Evolutionary conservation across 1,140 invertebrate genomes (phyloP).

Genomic region (Antheraea mylitta): DNA sequence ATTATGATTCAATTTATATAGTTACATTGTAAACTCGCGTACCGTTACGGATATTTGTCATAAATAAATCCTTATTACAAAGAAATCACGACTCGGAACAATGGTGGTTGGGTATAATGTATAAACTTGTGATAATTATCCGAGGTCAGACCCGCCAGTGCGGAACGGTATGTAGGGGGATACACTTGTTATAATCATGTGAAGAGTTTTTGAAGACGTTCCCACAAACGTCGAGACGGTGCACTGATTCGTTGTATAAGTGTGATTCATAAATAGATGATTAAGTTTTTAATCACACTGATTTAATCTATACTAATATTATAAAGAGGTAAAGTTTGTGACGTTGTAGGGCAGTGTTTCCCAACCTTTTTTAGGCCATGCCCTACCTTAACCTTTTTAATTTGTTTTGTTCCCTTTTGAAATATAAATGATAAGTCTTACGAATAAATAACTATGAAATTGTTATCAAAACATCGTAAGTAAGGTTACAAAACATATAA

Average conservation of each 20-base stretch:
- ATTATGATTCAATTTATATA: too few species aligned
- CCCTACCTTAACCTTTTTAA: too few species aligned
- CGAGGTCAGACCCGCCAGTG: slow-evolving; percentile 60
- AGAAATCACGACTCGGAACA: slow-evolving; percentile 65
- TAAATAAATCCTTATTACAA: slow-evolving; percentile 46
- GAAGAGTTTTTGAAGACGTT: slow-evolving; percentile 76
- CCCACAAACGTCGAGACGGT: slow-evolving; percentile 49
- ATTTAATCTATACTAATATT: too few species aligned
- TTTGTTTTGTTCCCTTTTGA: too few species aligned
- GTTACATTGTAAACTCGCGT: slow-evolving; percentile 3
- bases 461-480: too few species aligned
- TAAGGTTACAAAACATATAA: too few species aligned
- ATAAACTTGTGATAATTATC: slow-evolving; percentile 73
- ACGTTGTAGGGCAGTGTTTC: too few species aligned
- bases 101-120: slow-evolving; percentile 68
- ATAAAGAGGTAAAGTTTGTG: too few species aligned
- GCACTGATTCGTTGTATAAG: slow-evolving; percentile 66
- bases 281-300: slow-evolving; percentile 40
- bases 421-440: too few species aligned
- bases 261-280: slow-evolving; percentile 71
- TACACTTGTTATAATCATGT: slow-evolving; percentile 65
- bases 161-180: slow-evolving; percentile 68
- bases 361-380: too few species aligned
- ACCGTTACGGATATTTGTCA: slow-evolving; percentile 25
- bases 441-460: too few species aligned